These are phyloP conservation scores for Pseudotriccus pelzelni DNA, from an alignment of 2,797 vertebrate genomes.

Conservation along the genomic window DNA sequence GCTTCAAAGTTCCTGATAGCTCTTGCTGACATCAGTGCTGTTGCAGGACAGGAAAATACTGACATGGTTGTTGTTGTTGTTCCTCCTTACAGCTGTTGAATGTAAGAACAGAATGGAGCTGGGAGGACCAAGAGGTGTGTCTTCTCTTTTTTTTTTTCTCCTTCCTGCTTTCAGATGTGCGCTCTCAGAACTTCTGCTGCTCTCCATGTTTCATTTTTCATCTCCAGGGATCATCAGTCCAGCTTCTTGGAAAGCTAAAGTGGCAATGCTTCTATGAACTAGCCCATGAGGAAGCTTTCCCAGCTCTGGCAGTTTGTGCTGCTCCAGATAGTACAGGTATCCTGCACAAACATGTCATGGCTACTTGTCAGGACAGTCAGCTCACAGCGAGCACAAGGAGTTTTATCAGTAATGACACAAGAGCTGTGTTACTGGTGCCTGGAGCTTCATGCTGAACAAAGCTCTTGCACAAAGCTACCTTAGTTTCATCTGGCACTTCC, in stretches of 20 bases:
- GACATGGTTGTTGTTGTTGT: background rate
- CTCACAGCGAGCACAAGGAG: background rate
- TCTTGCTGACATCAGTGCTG: background rate
- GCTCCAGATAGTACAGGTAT: background rate
- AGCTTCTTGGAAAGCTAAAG: background rate
- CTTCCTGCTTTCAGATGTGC: background rate
- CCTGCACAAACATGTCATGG: background rate
- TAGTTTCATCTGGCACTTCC: background rate
- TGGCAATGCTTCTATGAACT: accelerated
- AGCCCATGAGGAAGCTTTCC: background rate
- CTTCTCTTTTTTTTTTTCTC: background rate
- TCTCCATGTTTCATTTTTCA: background rate
- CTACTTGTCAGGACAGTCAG: background rate
- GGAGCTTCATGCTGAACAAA: background rate
- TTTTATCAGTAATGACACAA: background rate
- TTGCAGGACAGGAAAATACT: background rate
- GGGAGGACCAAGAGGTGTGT: background rate
- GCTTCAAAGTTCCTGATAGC: background rate
- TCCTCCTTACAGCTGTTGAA: background rate
- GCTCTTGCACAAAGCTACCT: background rate
- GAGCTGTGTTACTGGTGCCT: background rate
- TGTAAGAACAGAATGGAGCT: background rate
- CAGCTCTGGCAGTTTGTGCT: background rate
- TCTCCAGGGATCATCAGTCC: background rate
- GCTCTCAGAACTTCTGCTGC: background rate